Evolutionary conservation across 2,797 vertebrate genomes (phyloP), one percentile per base, ranked within the genome.

Genomic region (Phylloscopus collybita): DNA sequence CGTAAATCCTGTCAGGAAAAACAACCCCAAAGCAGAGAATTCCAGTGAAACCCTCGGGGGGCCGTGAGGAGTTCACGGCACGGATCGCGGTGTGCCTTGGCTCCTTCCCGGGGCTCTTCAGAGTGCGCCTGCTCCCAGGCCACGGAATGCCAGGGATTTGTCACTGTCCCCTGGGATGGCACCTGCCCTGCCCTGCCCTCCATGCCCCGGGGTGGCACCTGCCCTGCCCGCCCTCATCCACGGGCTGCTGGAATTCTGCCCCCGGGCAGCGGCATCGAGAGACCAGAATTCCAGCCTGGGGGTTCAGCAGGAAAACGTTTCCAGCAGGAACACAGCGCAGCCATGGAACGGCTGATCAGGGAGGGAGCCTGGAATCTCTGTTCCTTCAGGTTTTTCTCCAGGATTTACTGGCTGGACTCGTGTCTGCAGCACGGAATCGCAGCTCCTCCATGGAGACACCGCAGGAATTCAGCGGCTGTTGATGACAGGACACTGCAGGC

Each of bases 1-100:
- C 49, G 21, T 93, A 86, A 96, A 90, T 72, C 59, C 92, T 62
- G 16, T 76, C 88, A 91, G 94, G 88, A 88, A 89, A 86, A 93
- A 69, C 57, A 83, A 54, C 50, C 17, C n/a, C 2, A 36, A 25
- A n/a, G 19, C 50, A 44, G 64, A 45, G 53, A 53, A 40, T 80
- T 65, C 60, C 88, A 47, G 65, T 11, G 82, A 70, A 56, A 60
- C 6, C 36, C n/a, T 7, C 10, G 15, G 49, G 70, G 86, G 67
- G 45, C 57, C 21, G 0, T 2, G 27, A 25, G 84, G 78, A 49
- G 59, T 20, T 74, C 36, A 20, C 18, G 29, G 62, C 32, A 7
- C 25, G 16, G 71, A 26, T 72, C 79, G 7, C 3, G 0, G 27
- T 6, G 60, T 62, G 66, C 90, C 78, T 45, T n/a, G 86, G 78